Conservation (phyloP, 2,888 invertebrate species). For the Eilema griseolum region DNA sequence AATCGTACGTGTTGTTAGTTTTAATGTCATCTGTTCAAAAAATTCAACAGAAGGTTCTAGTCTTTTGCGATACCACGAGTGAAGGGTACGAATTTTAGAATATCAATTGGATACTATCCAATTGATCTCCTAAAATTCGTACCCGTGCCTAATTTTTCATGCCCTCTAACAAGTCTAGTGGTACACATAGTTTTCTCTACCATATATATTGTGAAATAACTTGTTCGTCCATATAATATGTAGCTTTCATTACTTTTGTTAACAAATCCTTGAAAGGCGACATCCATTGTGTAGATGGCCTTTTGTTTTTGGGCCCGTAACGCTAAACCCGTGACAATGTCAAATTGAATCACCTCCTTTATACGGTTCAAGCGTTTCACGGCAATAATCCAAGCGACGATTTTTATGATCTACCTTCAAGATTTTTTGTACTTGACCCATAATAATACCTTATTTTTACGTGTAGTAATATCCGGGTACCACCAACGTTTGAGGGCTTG, state of each 20-base stretch:
- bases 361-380: conserved; percentile 6
- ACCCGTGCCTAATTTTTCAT: no score
- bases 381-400: not conserved
- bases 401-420: not conserved
- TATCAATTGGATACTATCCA: no score
- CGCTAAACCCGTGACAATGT: conserved; percentile 3
- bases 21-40: not conserved
- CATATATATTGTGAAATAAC: not conserved
- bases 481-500: not conserved
- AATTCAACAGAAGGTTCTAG: no score
- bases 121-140: no score
- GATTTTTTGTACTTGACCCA: not conserved
- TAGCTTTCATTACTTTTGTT: conserved; percentile 5
- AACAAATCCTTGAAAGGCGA: conserved; percentile 1
- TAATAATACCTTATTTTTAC: not conserved
- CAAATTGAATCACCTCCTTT: conserved; percentile 2
- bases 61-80: no score
- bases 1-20: not conserved
- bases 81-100: no score
- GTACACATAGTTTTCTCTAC: not conserved
- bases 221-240: not conserved
- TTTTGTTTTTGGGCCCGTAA: conserved; percentile 8
- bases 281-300: conserved; percentile 1
- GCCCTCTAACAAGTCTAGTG: no score
- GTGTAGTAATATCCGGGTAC: not conserved